Evolutionary conservation across 2,888 invertebrate genomes (phyloP).

Genomic region (Trichacis sp.): DNA sequence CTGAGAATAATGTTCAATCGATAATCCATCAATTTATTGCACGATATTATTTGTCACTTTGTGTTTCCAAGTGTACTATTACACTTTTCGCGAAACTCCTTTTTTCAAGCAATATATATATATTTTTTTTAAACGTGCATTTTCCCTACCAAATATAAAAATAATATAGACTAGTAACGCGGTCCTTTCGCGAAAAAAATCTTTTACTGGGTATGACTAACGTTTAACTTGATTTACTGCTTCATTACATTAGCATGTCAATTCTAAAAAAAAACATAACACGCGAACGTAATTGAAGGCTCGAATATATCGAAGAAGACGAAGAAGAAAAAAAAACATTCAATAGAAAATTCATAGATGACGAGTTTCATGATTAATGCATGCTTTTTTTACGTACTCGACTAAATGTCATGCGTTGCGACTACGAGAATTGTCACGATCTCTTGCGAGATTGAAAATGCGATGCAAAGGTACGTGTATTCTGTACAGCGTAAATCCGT

Average conservation of each 20-base stretch:
- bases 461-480: constrained; percentile 22
- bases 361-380: constrained; percentile 3
- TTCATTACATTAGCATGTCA: background rate
- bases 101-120: too few relatives aligned
- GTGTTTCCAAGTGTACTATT: background rate
- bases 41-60: background rate
- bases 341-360: background rate
- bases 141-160: constrained; percentile 1
- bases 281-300: background rate
- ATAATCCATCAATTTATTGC: background rate
- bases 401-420: constrained; percentile 36
- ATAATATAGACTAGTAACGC: constrained; percentile 29
- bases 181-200: constrained; percentile 23
- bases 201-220: constrained; percentile 6
- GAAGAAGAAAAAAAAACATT: background rate
- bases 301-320: background rate
- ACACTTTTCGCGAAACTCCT: too few relatives aligned
- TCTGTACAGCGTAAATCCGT: constrained; percentile 33
- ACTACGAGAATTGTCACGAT: constrained; percentile 21
- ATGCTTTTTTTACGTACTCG: constrained; percentile 5
- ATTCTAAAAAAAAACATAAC: background rate
- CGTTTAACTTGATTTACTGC: background rate
- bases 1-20: background rate
- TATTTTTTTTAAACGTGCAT: too few relatives aligned
- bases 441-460: constrained; percentile 21